phyloP scores from a whole-genome alignment of 2,888 invertebrate genomes.

The Coleophora flavipennella region DNA sequence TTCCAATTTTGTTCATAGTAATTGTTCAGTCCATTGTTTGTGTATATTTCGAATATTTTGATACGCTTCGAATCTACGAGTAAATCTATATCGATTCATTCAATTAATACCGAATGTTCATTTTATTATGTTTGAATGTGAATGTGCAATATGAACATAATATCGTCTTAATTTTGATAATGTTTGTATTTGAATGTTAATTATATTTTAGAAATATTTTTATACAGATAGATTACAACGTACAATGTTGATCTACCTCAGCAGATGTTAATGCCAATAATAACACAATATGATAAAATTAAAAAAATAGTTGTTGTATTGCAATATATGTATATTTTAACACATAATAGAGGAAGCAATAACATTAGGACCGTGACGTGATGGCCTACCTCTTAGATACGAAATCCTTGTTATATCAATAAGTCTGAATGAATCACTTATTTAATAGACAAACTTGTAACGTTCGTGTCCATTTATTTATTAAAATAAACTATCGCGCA shows the following conservation, averaged over 20 bases:
- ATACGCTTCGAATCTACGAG: slow-evolving; percentile 11
- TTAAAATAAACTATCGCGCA: no score
- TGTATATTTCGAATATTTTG: slow-evolving; percentile 22
- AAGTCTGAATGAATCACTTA: background rate
- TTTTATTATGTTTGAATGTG: slow-evolving; percentile 19
- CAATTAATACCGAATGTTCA: slow-evolving; percentile 28
- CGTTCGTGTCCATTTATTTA: no score
- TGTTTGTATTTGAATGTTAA: slow-evolving; percentile 69
- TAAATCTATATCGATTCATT: slow-evolving; percentile 31
- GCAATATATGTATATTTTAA: slow-evolving; percentile 14
- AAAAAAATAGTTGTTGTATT: slow-evolving; percentile 16
- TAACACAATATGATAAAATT: slow-evolving; percentile 9
- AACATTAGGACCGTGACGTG: slow-evolving; percentile 31
- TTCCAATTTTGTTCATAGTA: background rate
- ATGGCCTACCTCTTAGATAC: slow-evolving; percentile 43
- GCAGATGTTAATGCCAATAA: slow-evolving; percentile 30
- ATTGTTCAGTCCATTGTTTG: no score
- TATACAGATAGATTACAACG: slow-evolving; percentile 60
- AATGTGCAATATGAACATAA: slow-evolving; percentile 61
- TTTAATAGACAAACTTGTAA: background rate
- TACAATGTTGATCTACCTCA: slow-evolving; percentile 65
- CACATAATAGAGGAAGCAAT: slow-evolving; percentile 17
- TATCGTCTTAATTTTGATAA: slow-evolving; percentile 63
- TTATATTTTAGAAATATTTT: slow-evolving; percentile 71
- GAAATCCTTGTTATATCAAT: slow-evolving; percentile 9